phyloP scores from a whole-genome alignment of 2,113 vertebrate genomes.

The Pachyramphus minor region DNA sequence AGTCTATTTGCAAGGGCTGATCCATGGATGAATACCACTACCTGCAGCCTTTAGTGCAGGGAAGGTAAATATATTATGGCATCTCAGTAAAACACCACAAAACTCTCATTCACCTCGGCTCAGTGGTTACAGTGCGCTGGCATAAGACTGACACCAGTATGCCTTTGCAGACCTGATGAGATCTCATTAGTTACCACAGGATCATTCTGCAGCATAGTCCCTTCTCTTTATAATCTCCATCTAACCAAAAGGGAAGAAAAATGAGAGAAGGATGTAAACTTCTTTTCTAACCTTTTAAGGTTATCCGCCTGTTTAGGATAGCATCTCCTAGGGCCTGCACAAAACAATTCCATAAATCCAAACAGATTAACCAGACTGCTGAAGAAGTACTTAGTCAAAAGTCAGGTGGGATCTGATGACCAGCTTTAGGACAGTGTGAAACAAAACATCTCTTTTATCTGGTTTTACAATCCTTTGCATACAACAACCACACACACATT shows the following conservation, averaged over 20 bases:
- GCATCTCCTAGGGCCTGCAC: background rate
- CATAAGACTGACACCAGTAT: background rate
- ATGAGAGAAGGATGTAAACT: background rate
- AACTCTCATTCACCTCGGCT: background rate
- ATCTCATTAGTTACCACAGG: background rate
- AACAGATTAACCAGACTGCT: background rate
- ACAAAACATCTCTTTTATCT: background rate
- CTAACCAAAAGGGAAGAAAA: background rate
- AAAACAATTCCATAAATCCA: background rate
- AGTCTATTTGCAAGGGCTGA: background rate
- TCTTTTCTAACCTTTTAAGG: background rate
- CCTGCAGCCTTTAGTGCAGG: background rate
- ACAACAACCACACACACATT: background rate
- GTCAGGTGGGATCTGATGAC: background rate
- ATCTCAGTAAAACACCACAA: background rate
- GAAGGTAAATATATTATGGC: background rate
- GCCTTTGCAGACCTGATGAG: background rate
- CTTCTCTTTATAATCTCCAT: background rate
- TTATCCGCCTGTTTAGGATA: background rate
- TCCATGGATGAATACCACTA: background rate
- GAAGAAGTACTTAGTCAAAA: background rate
- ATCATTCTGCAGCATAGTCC: background rate
- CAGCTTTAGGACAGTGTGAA: background rate
- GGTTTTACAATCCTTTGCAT: background rate
- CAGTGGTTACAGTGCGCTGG: background rate